Evolutionary conservation across 2,888 invertebrate species (phyloP).

Genomic region (Cerastoderma edule): DNA sequence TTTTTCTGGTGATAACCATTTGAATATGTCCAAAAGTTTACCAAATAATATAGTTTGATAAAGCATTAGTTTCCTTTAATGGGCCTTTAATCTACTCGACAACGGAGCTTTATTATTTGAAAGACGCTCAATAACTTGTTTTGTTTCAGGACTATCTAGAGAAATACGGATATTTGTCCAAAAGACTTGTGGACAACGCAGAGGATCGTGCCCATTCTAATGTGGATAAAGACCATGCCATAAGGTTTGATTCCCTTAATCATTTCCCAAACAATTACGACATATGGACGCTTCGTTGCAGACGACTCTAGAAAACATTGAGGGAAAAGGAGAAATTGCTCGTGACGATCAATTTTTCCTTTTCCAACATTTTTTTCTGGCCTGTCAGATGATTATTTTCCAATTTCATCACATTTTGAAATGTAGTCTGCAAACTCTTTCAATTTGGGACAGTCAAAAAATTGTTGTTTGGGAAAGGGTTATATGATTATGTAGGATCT

Average conservation of each 20-base stretch:
- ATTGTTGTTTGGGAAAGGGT: too few relatives aligned
- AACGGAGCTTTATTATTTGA: background rate
- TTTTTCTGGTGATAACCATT: too few relatives aligned
- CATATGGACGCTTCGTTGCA: background rate
- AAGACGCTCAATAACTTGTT: background rate
- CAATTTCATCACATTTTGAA: background rate
- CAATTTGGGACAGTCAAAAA: too few relatives aligned
- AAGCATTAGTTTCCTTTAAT: background rate
- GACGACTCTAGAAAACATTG: background rate
- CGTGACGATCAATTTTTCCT: background rate
- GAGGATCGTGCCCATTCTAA: slow-evolving; percentile 8
- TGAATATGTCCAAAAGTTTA: background rate
- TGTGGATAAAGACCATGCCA: background rate
- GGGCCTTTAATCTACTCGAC: background rate
- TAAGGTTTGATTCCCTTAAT: background rate
- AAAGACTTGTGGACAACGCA: background rate
- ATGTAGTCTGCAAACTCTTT: background rate
- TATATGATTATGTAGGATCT: too few relatives aligned
- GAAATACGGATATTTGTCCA: slow-evolving; percentile 47
- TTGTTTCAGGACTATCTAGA: slow-evolving; percentile 50
- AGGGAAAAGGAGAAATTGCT: too few relatives aligned
- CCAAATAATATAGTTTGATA: background rate
- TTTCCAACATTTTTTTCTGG: background rate
- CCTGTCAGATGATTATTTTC: background rate
- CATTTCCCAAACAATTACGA: background rate